These are phyloP conservation scores for Stegophylla sp. DNA, from an alignment of 2,888 invertebrate species.

Conservation along the genomic window DNA sequence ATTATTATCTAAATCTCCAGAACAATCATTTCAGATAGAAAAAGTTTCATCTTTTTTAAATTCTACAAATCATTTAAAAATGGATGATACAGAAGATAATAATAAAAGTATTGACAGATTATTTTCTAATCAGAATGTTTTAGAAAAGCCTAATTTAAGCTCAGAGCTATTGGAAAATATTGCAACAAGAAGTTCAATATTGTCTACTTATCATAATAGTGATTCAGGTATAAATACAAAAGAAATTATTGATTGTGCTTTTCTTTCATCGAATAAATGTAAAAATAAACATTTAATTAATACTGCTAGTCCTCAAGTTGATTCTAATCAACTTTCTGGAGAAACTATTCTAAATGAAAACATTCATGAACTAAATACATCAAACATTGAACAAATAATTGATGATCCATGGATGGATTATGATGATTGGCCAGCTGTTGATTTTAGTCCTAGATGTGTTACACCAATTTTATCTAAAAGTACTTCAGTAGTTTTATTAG, in stretches of 20 bases:
- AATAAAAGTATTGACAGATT: not conserved
- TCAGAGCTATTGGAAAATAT: not conserved
- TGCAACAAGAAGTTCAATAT: not conserved
- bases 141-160: not conserved
- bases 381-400: slow-evolving; percentile 37
- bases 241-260: not conserved
- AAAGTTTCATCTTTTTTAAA: slow-evolving; percentile 2
- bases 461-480: not conserved
- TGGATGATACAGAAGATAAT: not conserved
- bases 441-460: slow-evolving; percentile 16
- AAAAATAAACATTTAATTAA: not conserved
- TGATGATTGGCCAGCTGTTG: slow-evolving; percentile 14
- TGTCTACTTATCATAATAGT: not conserved
- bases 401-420: slow-evolving; percentile 46
- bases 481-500: not conserved
- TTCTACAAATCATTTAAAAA: not conserved
- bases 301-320: not conserved
- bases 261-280: not conserved
- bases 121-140: not conserved
- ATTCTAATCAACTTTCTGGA: not conserved
- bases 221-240: not conserved
- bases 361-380: not conserved
- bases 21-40: not conserved
- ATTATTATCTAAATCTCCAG: not conserved
- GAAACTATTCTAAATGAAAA: not conserved